These are phyloP conservation scores for Drosophila kokeensis DNA, from an alignment of 2,888 invertebrate species.

Conservation along the genomic window DNA sequence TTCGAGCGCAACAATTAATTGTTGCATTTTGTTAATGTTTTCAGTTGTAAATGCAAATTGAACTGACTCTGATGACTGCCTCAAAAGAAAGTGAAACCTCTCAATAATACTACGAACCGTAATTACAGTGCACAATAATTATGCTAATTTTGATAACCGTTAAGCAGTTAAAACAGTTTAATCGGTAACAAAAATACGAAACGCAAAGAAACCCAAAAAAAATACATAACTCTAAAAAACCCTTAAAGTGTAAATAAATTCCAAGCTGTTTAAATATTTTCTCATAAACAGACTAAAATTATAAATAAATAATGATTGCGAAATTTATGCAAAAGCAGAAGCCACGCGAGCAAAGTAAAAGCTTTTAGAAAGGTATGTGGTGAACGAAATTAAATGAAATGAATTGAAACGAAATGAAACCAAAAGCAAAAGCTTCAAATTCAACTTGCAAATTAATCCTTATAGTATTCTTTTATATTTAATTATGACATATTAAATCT, in stretches of 20 bases:
- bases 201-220: constrained; percentile 13
- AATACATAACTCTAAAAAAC: constrained; percentile 28
- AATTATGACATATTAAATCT: neutral
- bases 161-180: constrained; percentile 43
- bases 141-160: constrained; percentile 67
- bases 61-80: constrained; percentile 58
- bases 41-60: constrained; percentile 64
- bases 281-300: constrained; percentile 26
- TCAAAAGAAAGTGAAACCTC: constrained; percentile 75
- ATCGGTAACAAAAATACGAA: constrained; percentile 20
- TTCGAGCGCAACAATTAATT: constrained; percentile 77
- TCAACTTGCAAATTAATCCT: neutral
- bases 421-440: neutral
- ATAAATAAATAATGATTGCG: constrained; percentile 55
- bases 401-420: constrained; percentile 14
- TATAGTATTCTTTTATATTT: neutral
- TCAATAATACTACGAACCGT: constrained; percentile 43
- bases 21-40: constrained; percentile 36
- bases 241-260: constrained; percentile 55
- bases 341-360: constrained; percentile 35
- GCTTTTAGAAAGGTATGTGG: constrained; percentile 63
- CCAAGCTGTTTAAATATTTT: constrained; percentile 77
- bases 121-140: constrained; percentile 59
- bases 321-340: constrained; percentile 66
- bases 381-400: neutral